Conservation (phyloP, 2,113 vertebrate species). For the Hymenochirus boettgeri region DNA sequence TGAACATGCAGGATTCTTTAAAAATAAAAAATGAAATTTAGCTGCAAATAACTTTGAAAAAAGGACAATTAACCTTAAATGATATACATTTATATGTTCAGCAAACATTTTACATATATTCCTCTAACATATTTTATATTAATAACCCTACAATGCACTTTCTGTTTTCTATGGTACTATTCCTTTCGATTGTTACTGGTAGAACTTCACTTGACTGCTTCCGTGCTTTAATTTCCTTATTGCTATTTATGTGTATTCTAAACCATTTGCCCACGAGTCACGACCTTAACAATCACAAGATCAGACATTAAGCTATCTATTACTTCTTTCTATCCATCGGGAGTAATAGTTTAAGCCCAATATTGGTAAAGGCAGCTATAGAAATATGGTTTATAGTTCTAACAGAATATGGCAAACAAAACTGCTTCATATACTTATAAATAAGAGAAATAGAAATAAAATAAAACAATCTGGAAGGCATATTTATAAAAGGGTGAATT, state of each 20-base stretch:
- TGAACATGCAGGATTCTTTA: too few species aligned
- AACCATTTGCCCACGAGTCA: constrained; percentile 13
- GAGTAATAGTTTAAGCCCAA: constrained; percentile 17
- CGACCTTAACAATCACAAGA: constrained; percentile 30
- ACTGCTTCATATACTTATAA: too few species aligned
- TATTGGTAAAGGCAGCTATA: background rate
- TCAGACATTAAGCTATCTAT: constrained; percentile 12
- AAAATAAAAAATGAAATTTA: too few species aligned
- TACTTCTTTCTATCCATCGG: constrained; percentile 31
- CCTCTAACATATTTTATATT: too few species aligned
- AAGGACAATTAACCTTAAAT: background rate
- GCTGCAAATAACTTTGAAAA: too few species aligned
- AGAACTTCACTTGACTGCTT: constrained; percentile 21
- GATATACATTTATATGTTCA: background rate
- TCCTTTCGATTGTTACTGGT: background rate
- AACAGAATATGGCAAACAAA: too few species aligned
- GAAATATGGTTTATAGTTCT: too few species aligned
- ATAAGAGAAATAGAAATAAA: too few species aligned
- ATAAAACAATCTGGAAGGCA: too few species aligned
- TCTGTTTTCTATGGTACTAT: background rate
- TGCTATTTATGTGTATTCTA: constrained; percentile 35
- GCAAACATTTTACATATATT: background rate
- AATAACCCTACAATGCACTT: too few species aligned
- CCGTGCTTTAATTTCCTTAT: constrained; percentile 29
- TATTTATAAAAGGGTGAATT: too few species aligned